Conservation (phyloP, 2,797 vertebrate genomes). For the Fundulus diaphanus region DNA sequence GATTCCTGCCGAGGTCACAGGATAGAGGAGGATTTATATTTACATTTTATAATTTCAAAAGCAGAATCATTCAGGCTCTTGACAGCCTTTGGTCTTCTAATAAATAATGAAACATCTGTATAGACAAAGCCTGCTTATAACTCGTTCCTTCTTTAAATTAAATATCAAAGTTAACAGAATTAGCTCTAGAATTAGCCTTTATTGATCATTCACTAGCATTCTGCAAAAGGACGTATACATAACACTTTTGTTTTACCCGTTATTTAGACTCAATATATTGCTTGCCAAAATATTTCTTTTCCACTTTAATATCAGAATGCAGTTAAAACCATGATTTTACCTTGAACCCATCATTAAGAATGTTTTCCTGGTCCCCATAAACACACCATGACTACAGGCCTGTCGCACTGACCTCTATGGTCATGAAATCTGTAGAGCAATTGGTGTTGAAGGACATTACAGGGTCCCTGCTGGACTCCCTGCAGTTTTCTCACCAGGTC, state of each 20-base stretch:
- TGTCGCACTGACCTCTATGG: not conserved
- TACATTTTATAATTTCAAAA: conserved; percentile 1
- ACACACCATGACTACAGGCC: not conserved
- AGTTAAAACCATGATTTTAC: not conserved
- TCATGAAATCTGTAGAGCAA: not conserved
- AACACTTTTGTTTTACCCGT: not conserved
- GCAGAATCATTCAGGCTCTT: conserved; percentile 15
- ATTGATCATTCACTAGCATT: not conserved
- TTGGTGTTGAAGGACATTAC: not conserved
- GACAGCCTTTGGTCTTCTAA: not conserved
- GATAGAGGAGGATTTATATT: conserved; percentile 25
- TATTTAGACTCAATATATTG: not conserved
- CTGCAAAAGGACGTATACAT: not conserved
- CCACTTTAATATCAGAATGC: not conserved
- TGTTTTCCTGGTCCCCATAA: not conserved
- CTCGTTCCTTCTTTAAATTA: not conserved
- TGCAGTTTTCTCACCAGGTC: not conserved
- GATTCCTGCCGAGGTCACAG: conserved; percentile 20
- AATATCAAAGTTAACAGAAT: too few species aligned
- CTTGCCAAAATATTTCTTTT: not conserved
- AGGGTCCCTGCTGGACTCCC: not conserved
- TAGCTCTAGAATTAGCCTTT: too few species aligned
- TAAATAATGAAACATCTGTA: not conserved
- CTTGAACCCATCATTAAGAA: not conserved
- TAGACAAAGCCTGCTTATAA: not conserved